A percentile compares a stretch with the other conserved stretches of the same genome.
Conservation (phyloP, 92 coral and sea anemone genomes). For the Pocillopora grandis region DNA sequence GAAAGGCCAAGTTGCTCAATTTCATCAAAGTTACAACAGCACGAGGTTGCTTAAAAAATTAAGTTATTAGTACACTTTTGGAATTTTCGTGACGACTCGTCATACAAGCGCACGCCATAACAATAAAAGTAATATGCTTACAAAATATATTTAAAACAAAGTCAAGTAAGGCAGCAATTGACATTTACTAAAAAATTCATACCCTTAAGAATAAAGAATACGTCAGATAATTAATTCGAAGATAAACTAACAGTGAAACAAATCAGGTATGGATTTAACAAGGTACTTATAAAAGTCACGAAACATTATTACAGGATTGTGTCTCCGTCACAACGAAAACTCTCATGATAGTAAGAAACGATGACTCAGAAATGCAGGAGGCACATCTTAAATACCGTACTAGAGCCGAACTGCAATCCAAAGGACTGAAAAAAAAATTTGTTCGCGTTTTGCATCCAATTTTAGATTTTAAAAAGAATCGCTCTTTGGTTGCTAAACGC, state of each 20-base stretch:
- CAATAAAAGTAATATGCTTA: too few species aligned
- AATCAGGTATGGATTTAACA: not conserved
- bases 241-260: not conserved
- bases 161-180: not conserved
- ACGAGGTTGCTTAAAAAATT: too few species aligned
- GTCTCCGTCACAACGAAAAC: not conserved
- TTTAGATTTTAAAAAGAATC: conserved; percentile 5
- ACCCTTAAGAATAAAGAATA: not conserved
- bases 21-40: too few species aligned
- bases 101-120: too few species aligned
- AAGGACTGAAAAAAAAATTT: not conserved
- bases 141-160: too few species aligned
- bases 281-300: not conserved
- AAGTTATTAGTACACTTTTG: too few species aligned
- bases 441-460: not conserved
- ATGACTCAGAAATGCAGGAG: not conserved
- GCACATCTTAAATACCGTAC: not conserved
- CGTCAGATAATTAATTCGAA: not conserved
- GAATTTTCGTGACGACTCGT: too few species aligned
- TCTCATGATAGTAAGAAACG: not conserved
- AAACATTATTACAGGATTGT: not conserved
- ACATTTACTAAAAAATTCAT: not conserved
- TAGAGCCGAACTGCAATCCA: not conserved
- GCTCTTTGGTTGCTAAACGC: not conserved
- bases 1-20: too few species aligned